Base-by-base conservation (phyloP, 1,140 invertebrate genomes). In the Melipona quadrifasciata region DNA sequence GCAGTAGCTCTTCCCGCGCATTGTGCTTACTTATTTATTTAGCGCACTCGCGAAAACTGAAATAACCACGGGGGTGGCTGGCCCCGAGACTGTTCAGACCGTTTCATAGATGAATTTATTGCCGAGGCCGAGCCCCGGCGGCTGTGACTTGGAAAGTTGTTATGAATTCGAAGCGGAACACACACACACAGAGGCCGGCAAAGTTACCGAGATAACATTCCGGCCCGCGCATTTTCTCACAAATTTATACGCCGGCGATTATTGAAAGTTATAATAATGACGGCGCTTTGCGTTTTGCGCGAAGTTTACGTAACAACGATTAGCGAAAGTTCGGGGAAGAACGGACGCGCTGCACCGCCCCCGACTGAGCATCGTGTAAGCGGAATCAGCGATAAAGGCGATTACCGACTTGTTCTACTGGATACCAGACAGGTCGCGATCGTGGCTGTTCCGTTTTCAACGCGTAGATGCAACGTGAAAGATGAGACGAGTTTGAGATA, bases 21-120 rank as follows among this genome's bases (percentile, higher is more conserved):
- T 82, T 82, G 57, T 65, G 27, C 8, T 61, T n/a, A 12, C 81
- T 87, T 80, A 81, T 85, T 87, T 85, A 87, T 89, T 89, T 85
- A 82, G 82, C 65, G 65, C 51, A 74, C 17, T 64, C 61, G 31
- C 39, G 31, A 57, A 65, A 86, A 80, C 51, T 73, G 78, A 86
- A 80, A 86, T 55, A 86, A 86, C 64, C 17, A 31, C 34, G 47
- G 24, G 17, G 24, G 8, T 24, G 16, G 51, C 72, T 47, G 39
- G 21, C 24, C 12, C n/a, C 58, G 16, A 57, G 55, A 34, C 19
- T 73, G 19, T 77, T 77, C 24, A 77, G 82, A 51, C 11, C 53
- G 68, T 58, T 65, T 68, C 77, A 67, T 64, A 71, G 75, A 84
- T 84, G 82, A 84, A 83, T 78, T 83, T 83, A 83, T 70, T 47